Evolutionary conservation across 2,113 vertebrate genomes (phyloP).

Genomic region (Menura novaehollandiae): DNA sequence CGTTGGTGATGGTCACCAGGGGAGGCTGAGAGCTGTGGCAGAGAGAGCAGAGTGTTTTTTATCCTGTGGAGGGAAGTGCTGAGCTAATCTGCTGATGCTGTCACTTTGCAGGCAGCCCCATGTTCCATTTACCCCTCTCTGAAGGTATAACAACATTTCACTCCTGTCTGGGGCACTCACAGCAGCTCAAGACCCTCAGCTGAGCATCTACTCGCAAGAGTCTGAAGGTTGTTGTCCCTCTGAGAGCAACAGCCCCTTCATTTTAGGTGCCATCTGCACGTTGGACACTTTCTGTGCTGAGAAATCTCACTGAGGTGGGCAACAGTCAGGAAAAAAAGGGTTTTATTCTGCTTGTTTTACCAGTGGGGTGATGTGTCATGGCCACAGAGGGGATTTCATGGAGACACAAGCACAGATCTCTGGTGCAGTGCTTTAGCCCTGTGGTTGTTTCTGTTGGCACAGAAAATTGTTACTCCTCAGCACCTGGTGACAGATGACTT

Average conservation of each 20-base stretch:
- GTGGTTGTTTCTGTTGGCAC: background rate
- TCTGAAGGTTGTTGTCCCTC: background rate
- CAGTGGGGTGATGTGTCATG: background rate
- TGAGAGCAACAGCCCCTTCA: background rate
- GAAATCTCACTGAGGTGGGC: background rate
- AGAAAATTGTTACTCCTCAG: background rate
- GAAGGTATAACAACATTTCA: background rate
- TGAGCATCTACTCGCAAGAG: fast-evolving
- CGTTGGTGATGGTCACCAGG: background rate
- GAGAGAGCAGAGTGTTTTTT: background rate
- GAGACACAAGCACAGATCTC: background rate
- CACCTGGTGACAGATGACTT: background rate
- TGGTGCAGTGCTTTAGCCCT: background rate
- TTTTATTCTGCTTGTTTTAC: background rate
- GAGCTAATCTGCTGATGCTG: background rate
- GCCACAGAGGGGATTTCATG: background rate
- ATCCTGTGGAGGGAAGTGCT: background rate
- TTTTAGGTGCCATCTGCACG: background rate
- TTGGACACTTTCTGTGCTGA: background rate
- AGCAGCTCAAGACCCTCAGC: background rate
- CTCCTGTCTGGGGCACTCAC: background rate
- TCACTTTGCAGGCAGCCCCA: background rate
- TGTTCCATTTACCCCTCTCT: background rate
- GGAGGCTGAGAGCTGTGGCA: background rate
- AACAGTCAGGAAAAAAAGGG: background rate